A percentile compares a stretch with the other conserved stretches of the same genome.
phyloP scores from a whole-genome alignment of 2,113 vertebrate genomes.

The Gymnobelideus leadbeateri region DNA sequence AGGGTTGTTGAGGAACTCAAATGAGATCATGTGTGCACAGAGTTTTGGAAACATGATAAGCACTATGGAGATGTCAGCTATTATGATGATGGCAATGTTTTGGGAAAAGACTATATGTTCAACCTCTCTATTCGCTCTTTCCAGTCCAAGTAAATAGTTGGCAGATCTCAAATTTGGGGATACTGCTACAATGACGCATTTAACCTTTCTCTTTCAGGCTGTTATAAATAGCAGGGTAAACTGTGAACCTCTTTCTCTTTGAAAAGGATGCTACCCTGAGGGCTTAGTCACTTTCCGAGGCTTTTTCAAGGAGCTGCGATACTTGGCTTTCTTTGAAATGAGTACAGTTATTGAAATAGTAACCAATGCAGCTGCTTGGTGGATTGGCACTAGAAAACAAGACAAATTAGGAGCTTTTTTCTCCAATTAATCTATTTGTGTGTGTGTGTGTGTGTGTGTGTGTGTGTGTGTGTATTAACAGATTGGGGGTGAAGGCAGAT shows the following conservation, averaged over 20 bases:
- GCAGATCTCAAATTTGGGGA: constrained; percentile 63
- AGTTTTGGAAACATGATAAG: neutral
- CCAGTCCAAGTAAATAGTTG: constrained; percentile 54
- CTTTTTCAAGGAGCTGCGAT: constrained; percentile 69
- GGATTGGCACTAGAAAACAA: constrained; percentile 63
- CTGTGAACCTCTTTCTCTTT: constrained; percentile 73
- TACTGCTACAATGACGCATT: constrained; percentile 70
- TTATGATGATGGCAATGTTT: neutral
- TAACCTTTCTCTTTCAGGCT: constrained; percentile 71
- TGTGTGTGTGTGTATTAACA: no score
- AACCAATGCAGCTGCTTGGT: constrained; percentile 61
- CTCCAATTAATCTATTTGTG: constrained; percentile 39
- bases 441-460: no score
- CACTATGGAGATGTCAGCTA: neutral
- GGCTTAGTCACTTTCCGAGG: constrained; percentile 72
- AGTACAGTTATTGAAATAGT: constrained; percentile 76
- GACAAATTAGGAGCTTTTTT: constrained; percentile 51
- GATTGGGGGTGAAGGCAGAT: constrained; percentile 27
- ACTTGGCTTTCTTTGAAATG: constrained; percentile 75
- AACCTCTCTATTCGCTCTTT: constrained; percentile 15
- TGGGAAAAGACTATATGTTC: neutral
- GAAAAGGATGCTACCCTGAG: constrained; percentile 68
- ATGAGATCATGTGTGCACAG: neutral
- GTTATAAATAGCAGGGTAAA: constrained; percentile 79
- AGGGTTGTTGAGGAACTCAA: neutral